Evolutionary conservation across 2,888 invertebrate species (phyloP), one percentile per base, ranked within the genome.

Genomic region (Vanessa cardui): DNA sequence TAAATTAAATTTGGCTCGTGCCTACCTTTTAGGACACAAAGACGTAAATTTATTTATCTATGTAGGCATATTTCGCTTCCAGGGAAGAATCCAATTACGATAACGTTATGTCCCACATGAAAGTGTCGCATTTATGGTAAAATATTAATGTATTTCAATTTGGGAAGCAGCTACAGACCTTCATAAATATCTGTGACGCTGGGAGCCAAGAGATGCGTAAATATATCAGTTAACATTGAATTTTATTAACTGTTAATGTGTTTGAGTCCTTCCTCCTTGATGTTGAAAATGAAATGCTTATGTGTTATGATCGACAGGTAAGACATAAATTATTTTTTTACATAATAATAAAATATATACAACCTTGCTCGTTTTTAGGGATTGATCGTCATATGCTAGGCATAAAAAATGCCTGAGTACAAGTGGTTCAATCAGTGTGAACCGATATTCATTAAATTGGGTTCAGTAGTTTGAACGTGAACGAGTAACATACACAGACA

Each of bases 141-240:
- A 90, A 92, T 92, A 92, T 92, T 91, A 92, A 92, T 92, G 90
- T 92, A 90, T 92, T 92, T 92, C 92, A 92, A 92, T 92, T 92
- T 90, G 90, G 89, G 83, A 82, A 86, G 85, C 86, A 87, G 86
- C 85, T 87, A 85, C 85, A 89, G 88, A 92, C 92, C 91, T 87
- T 88, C 88, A 92, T 92, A 92, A 92, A 92, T 92, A 92, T 89
- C 86, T 82, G 84, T 83, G 82, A 86, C 83, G 85, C 75, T 80
- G 83, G 84, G 82, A 82, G 84, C 84, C 84, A 81, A 84, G 84
- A 80, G 82, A 83, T 85, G 85, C 89, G 90, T 91, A 90, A 91
- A 90, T 90, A 90, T 88, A 86, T 85, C 85, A 83, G 82, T 86
- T 88, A 82, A 88, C 89, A 91, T 91, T 90, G 88, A 90, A 90